phyloP scores from a whole-genome alignment of 2,797 vertebrate genomes.

The Anguilla pacifica region DNA sequence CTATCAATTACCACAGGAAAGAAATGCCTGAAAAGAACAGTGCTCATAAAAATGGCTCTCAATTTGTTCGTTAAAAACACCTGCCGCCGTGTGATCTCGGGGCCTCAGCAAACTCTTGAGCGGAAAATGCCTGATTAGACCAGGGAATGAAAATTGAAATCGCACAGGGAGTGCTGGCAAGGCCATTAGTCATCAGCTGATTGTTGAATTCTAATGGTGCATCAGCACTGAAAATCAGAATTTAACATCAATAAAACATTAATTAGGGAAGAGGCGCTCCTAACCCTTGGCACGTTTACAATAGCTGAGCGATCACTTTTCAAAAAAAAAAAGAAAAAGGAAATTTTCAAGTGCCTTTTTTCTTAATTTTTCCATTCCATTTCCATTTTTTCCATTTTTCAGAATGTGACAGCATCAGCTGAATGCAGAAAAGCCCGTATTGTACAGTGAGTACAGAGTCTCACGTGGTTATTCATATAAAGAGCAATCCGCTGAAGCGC shows the following conservation, averaged over 20 bases:
- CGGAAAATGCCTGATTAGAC: background rate
- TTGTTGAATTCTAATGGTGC: slow-evolving; percentile 16
- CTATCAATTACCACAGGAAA: slow-evolving; percentile 74
- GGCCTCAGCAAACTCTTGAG: slow-evolving; percentile 1
- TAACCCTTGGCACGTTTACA: background rate
- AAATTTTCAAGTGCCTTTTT: background rate
- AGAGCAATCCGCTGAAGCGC: background rate
- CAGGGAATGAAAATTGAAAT: background rate
- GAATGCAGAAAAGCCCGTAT: background rate
- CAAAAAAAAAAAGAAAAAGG: background rate
- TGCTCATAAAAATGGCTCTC: slow-evolving; percentile 48
- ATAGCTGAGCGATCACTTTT: background rate
- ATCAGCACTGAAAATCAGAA: background rate
- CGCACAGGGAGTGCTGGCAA: background rate
- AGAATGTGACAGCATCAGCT: background rate
- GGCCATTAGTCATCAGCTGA: slow-evolving; percentile 14
- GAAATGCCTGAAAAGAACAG: slow-evolving; percentile 67
- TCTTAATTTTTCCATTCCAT: background rate
- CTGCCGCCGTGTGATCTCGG: background rate
- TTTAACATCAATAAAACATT: slow-evolving; percentile 14
- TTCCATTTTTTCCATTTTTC: no score
- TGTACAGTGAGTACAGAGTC: background rate
- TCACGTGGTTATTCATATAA: background rate
- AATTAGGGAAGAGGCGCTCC: background rate
- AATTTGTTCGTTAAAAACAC: background rate